Evolutionary conservation across 2,888 invertebrate genomes (phyloP).

Genomic region (Achlya flavicornis): DNA sequence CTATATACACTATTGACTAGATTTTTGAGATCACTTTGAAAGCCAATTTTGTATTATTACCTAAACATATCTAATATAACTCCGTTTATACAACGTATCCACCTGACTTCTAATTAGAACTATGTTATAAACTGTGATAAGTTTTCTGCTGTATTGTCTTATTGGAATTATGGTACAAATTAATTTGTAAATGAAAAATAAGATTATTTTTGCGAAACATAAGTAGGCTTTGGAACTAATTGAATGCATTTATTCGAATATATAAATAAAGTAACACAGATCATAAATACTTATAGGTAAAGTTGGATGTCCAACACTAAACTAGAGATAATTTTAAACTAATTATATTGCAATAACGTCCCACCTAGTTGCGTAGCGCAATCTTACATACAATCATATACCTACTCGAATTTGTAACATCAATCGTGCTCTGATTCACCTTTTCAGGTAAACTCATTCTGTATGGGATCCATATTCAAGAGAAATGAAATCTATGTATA

Average conservation of each 20-base stretch:
- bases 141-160: not conserved
- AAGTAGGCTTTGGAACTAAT: too few relatives aligned
- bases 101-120: not conserved
- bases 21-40: constrained; percentile 66
- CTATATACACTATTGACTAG: constrained; percentile 46
- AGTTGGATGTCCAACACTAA: constrained; percentile 17
- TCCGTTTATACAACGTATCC: not conserved
- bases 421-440: constrained; percentile 81
- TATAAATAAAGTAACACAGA: not conserved
- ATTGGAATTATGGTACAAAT: not conserved
- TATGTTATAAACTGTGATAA: not conserved
- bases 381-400: constrained; percentile 62
- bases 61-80: constrained; percentile 15
- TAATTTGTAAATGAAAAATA: too few relatives aligned
- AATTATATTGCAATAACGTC: constrained; percentile 77
- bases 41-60: constrained; percentile 43
- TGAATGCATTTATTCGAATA: too few relatives aligned
- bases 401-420: constrained; percentile 81
- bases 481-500: not conserved
- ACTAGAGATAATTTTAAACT: constrained; percentile 33
- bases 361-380: constrained; percentile 65
- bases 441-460: constrained; percentile 54
- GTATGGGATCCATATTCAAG: constrained; percentile 47
- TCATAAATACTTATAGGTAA: constrained; percentile 6
- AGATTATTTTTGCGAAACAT: too few relatives aligned